A percentile compares a stretch with the other conserved stretches of the same genome.
Evolutionary conservation across 2,113 vertebrate species (phyloP).

Genomic region (Hippocampus mohnikei): DNA sequence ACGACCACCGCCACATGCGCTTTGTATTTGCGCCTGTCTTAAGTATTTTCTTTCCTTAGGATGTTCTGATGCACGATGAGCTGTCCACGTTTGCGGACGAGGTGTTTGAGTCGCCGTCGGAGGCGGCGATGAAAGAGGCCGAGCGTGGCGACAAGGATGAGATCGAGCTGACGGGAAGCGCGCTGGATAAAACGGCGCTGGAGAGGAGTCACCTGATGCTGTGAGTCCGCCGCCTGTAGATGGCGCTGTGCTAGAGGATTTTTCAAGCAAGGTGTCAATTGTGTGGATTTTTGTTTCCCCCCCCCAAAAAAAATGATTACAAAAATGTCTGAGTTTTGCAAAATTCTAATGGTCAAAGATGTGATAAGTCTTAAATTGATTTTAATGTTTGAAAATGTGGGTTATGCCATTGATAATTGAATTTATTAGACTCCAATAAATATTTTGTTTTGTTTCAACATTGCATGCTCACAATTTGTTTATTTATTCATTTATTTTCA

Average conservation of each 20-base stretch:
- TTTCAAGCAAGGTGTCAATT: not conserved
- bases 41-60: conserved; percentile 67
- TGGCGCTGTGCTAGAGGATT: not conserved
- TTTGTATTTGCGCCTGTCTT: not conserved
- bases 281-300: not conserved
- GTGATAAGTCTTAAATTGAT: too few relatives aligned
- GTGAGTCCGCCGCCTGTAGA: conserved; percentile 71
- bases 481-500: too few relatives aligned
- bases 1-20: not conserved
- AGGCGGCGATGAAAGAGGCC: conserved; percentile 83
- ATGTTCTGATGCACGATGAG: conserved; percentile 89
- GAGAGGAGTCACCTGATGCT: conserved; percentile 93
- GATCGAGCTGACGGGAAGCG: conserved; percentile 86
- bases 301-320: too few relatives aligned
- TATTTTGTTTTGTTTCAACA: too few relatives aligned
- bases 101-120: conserved; percentile 90
- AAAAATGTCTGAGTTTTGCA: too few relatives aligned
- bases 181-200: conserved; percentile 87
- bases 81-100: conserved; percentile 89
- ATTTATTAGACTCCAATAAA: not conserved
- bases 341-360: too few relatives aligned
- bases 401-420: too few relatives aligned
- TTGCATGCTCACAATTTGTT: too few relatives aligned
- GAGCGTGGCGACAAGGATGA: conserved; percentile 78
- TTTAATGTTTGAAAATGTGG: too few relatives aligned